Evolutionary conservation across 2,113 vertebrate species (phyloP).

Genomic region (Colaptes auratus): DNA sequence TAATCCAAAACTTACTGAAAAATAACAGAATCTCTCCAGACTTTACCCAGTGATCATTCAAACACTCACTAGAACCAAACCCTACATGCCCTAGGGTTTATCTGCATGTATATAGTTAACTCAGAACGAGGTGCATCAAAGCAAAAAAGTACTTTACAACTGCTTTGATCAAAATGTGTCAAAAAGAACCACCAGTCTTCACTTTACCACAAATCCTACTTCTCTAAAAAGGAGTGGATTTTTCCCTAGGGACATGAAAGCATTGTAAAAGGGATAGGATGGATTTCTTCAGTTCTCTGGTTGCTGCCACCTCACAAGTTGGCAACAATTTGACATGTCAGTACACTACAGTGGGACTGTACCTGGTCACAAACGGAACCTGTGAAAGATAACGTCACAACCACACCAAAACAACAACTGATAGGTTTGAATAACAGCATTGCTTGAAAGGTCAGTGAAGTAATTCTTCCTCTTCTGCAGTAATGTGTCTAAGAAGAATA

Average conservation of each 20-base stretch:
- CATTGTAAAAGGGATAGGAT: background rate
- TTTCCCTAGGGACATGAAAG: constrained; percentile 3
- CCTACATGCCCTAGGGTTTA: background rate
- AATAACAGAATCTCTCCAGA: background rate
- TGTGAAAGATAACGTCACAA: background rate
- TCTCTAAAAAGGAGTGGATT: background rate
- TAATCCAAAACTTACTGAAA: background rate
- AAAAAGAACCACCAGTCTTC: background rate
- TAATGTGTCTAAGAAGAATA: background rate
- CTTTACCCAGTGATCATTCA: background rate
- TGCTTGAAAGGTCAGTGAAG: background rate
- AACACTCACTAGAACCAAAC: background rate
- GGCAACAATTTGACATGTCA: background rate
- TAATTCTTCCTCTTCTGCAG: background rate
- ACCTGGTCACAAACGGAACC: background rate
- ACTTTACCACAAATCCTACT: background rate
- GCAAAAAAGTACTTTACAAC: background rate
- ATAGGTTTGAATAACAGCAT: background rate
- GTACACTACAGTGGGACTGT: background rate
- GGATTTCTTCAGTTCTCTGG: background rate
- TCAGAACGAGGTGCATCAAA: constrained; percentile 1
- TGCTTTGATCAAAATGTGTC: background rate
- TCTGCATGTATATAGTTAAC: background rate
- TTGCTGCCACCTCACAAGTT: background rate
- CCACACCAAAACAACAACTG: background rate